phyloP scores from a whole-genome alignment of 1,140 invertebrate genomes.

The Lineus longissimus region DNA sequence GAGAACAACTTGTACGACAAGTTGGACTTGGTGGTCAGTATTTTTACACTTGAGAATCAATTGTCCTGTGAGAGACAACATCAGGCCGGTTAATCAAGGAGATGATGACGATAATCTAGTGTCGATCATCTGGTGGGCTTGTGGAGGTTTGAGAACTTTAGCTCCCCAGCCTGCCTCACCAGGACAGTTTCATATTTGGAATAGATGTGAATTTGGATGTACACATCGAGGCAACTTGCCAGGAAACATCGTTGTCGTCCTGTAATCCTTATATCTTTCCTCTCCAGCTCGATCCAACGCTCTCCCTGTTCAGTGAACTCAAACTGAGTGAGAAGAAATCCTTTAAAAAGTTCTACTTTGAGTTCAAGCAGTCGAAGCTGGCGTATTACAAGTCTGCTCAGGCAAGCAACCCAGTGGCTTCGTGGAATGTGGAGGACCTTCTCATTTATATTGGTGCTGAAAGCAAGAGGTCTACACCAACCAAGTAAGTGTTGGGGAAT shows the following conservation, averaged over 20 bases:
- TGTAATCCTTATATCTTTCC: too few relatives aligned
- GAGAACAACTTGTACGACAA: conserved; percentile 57
- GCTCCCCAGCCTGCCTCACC: too few relatives aligned
- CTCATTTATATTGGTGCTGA: conserved; percentile 80
- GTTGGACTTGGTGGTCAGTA: conserved; percentile 56
- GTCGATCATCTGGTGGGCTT: too few relatives aligned
- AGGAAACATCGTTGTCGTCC: too few relatives aligned
- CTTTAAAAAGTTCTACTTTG: conserved; percentile 73
- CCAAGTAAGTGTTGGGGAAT: conserved; percentile 59
- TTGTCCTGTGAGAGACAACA: too few relatives aligned
- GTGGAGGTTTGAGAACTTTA: too few relatives aligned
- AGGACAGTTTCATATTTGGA: too few relatives aligned
- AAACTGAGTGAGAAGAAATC: conserved; percentile 74
- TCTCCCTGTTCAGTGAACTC: conserved; percentile 66
- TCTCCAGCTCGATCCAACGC: conserved; percentile 58
- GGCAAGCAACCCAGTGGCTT: conserved; percentile 55
- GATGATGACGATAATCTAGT: too few relatives aligned
- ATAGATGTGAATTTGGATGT: too few relatives aligned
- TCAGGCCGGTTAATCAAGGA: too few relatives aligned
- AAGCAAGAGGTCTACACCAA: conserved; percentile 72
- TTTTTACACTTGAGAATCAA: too few relatives aligned
- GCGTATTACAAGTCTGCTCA: conserved; percentile 73
- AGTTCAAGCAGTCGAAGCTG: conserved; percentile 74
- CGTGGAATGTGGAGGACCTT: conserved; percentile 75
- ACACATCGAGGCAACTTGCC: too few relatives aligned